Percentiles rank a stretch among this genome's conserved stretches.
Evolutionary conservation across 2,797 vertebrate genomes (phyloP).

Genomic region (Arrhamphus sclerolepis): DNA sequence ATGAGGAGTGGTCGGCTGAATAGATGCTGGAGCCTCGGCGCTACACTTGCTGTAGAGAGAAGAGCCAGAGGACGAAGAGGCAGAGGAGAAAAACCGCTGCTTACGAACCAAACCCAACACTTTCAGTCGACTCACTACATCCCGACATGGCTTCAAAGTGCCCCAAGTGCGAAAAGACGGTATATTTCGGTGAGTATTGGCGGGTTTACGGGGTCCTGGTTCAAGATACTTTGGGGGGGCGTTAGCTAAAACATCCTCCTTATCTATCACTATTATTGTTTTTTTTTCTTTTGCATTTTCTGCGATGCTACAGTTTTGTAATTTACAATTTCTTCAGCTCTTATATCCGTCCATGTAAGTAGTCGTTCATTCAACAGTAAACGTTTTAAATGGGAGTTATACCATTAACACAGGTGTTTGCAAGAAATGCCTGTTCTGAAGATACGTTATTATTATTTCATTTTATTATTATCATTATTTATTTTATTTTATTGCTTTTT

Average conservation of each 20-base stretch:
- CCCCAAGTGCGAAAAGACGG: conserved; percentile 95
- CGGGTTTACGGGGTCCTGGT: background rate
- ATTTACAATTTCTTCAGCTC: too few species aligned
- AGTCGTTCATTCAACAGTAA: too few species aligned
- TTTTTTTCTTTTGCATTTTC: background rate
- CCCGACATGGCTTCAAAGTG: conserved; percentile 92
- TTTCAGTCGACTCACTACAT: conserved; percentile 28
- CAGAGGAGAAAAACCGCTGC: conserved; percentile 23
- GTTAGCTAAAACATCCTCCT: background rate
- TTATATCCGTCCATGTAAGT: too few species aligned
- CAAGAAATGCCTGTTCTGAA: too few species aligned
- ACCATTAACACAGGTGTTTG: too few species aligned
- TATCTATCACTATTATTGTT: background rate
- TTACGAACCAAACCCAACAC: conserved; percentile 24
- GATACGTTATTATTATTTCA: too few species aligned
- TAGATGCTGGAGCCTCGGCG: conserved; percentile 62
- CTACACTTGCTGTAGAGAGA: conserved; percentile 57
- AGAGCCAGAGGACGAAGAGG: conserved; percentile 19
- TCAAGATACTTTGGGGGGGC: conserved; percentile 23
- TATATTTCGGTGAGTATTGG: conserved; percentile 92
- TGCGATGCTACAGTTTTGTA: background rate
- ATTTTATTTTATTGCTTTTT: too few species aligned
- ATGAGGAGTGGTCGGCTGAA: conserved; percentile 56
- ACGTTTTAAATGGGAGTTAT: too few species aligned
- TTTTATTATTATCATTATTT: too few species aligned